Conservation (phyloP, 2,113 vertebrate species). For the Percina caprodes region DNA sequence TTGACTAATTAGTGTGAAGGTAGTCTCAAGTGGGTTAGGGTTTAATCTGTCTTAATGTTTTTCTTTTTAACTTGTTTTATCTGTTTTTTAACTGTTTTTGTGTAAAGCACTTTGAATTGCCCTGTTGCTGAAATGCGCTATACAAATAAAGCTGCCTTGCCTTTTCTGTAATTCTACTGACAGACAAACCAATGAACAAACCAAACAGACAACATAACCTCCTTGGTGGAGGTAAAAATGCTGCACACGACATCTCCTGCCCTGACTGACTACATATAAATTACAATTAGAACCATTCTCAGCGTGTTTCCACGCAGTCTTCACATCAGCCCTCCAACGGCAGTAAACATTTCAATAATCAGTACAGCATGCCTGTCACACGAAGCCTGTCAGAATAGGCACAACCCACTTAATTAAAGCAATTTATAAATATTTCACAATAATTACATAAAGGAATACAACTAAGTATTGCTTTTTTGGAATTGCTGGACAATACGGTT, state of each 20-base stretch:
- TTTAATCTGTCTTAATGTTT: too few species aligned
- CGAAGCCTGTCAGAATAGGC: slow-evolving; percentile 12
- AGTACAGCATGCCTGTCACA: slow-evolving; percentile 16
- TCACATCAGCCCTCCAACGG: slow-evolving; percentile 2
- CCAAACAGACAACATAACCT: too few species aligned
- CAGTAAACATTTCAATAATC: slow-evolving; percentile 58
- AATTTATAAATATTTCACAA: slow-evolving; percentile 55
- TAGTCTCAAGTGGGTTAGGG: too few species aligned
- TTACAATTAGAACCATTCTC: neutral
- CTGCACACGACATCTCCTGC: slow-evolving; percentile 3
- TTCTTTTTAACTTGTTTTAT: too few species aligned
- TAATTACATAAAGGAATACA: slow-evolving; percentile 41
- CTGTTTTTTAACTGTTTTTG: too few species aligned
- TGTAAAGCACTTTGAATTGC: too few species aligned
- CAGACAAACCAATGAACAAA: too few species aligned
- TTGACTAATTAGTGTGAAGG: too few species aligned
- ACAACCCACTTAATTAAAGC: slow-evolving; percentile 48
- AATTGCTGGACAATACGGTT: neutral
- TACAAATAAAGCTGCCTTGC: too few species aligned
- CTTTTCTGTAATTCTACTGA: too few species aligned
- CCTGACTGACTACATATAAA: slow-evolving; percentile 13
- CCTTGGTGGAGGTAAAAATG: neutral
- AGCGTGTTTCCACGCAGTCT: slow-evolving; percentile 11
- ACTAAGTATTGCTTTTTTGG: neutral
- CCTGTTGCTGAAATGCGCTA: too few species aligned